phyloP scores from a whole-genome alignment of 1,140 invertebrate species.

The Rhopalosiphum maidis region DNA sequence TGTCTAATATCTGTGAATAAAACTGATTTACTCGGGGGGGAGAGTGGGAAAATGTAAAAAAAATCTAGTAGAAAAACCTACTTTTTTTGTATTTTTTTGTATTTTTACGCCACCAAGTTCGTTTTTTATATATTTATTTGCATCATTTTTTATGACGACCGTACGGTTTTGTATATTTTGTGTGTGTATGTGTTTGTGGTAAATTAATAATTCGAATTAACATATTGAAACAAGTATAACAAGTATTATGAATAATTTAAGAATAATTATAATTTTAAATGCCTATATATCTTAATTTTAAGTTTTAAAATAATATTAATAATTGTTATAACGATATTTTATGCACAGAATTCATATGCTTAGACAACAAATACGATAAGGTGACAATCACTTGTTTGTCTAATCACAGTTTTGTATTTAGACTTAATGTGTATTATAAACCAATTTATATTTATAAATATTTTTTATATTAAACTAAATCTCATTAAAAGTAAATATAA shows the following conservation, averaged over 20 bases:
- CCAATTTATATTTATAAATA: background rate
- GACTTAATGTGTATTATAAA: background rate
- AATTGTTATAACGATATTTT: background rate
- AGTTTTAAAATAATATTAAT: background rate
- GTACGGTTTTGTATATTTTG: background rate
- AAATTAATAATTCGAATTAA: background rate
- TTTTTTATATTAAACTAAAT: background rate
- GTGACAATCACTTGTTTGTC: background rate
- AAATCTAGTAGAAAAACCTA: background rate
- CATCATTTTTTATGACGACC: background rate
- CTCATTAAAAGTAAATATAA: slow-evolving; percentile 7
- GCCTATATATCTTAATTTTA: background rate
- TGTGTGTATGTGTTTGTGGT: background rate
- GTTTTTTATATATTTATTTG: slow-evolving; percentile 2
- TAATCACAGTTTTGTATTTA: slow-evolving; percentile 9
- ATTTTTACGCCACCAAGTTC: background rate
- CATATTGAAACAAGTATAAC: background rate
- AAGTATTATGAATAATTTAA: slow-evolving; percentile 32
- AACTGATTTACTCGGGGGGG: background rate
- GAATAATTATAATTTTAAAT: background rate
- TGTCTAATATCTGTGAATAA: background rate
- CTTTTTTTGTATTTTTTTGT: slow-evolving; percentile 8
- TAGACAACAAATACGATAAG: background rate
- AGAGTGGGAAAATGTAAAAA: background rate
- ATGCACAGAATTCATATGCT: background rate